Conservation (phyloP, 2,113 vertebrate species). For the Mirounga angustirostris region DNA sequence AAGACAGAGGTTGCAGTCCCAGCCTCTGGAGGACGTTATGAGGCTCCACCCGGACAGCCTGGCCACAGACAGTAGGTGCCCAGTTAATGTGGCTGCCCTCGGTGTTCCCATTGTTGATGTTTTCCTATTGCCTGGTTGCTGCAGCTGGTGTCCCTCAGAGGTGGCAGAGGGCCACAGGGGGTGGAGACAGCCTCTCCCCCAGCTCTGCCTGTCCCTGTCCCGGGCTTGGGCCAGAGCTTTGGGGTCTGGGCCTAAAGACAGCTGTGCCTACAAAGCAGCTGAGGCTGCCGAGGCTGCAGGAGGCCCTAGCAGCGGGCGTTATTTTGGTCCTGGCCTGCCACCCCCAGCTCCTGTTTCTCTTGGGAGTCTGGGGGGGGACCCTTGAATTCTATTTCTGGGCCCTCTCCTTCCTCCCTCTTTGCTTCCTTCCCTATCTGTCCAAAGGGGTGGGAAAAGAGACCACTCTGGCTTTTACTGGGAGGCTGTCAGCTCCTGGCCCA, state of each 20-base stretch:
- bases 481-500: not conserved
- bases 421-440: not conserved
- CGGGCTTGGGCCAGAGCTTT: conserved; percentile 58
- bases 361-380: conserved; percentile 57
- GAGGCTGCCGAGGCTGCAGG: conserved; percentile 57
- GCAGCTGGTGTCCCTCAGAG: conserved; percentile 68
- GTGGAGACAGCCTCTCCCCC: conserved; percentile 27
- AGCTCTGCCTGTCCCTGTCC: conserved; percentile 35
- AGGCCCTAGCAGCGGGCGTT: conserved; percentile 73
- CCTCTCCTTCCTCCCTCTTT: conserved; percentile 18
- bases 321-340: conserved; percentile 80
- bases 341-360: conserved; percentile 77
- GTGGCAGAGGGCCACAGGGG: not conserved
- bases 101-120: conserved; percentile 47
- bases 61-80: not conserved
- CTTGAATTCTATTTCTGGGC: conserved; percentile 60
- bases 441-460: not conserved
- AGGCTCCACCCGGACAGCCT: not conserved
- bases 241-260: conserved; percentile 76
- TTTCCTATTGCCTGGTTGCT: conserved; percentile 55
- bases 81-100: not conserved
- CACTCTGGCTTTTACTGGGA: not conserved
- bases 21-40: too few species aligned
- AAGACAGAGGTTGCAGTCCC: not conserved
- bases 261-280: conserved; percentile 81